Conservation (phyloP, 2,797 vertebrate species). For the Danio aesculapii region DNA sequence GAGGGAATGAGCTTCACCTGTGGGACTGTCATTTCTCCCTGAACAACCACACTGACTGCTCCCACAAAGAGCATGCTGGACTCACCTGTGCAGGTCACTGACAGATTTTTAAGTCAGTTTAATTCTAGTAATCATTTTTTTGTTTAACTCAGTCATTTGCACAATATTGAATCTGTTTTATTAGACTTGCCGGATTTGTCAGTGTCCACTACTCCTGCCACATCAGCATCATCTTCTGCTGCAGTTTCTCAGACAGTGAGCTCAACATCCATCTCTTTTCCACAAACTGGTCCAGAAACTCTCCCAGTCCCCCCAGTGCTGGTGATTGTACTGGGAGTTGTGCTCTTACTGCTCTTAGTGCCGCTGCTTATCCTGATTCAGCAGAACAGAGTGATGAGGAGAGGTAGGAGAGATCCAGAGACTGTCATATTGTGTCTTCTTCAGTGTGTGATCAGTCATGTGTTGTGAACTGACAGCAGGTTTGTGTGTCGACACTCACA, state of each 20-base stretch:
- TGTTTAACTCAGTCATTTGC: neutral
- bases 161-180: neutral
- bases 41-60: slow-evolving; percentile 51
- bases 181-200: neutral
- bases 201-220: neutral
- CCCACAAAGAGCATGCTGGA: slow-evolving; percentile 42
- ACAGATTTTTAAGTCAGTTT: neutral
- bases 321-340: slow-evolving; percentile 3
- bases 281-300: neutral
- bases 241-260: neutral
- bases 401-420: slow-evolving; percentile 24
- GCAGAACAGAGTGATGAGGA: slow-evolving; percentile 34
- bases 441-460: slow-evolving; percentile 11
- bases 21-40: slow-evolving; percentile 51
- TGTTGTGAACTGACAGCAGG: too few species aligned
- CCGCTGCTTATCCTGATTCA: slow-evolving; percentile 33
- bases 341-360: slow-evolving; percentile 39
- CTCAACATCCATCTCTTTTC: neutral
- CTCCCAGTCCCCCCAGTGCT: neutral
- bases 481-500: slow-evolving; percentile 37
- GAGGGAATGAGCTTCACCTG: slow-evolving; percentile 52
- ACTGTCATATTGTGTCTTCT: neutral
- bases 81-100: slow-evolving; percentile 47
- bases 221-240: neutral
- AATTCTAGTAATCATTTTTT: neutral